These are phyloP conservation scores for Pteria penguin DNA, from an alignment of 2,888 invertebrate genomes.

Conservation along the genomic window DNA sequence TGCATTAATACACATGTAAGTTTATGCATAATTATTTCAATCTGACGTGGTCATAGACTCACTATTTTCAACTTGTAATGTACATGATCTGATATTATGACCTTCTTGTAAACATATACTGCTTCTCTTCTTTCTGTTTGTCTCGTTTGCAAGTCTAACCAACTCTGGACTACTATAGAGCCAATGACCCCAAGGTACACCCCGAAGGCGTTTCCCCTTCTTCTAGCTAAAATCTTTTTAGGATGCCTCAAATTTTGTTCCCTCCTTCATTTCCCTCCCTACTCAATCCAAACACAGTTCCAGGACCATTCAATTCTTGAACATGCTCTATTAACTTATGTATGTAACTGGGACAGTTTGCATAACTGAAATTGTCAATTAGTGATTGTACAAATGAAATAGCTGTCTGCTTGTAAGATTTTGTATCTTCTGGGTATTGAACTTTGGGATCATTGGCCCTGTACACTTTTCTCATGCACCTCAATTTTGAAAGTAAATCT, in stretches of 20 bases:
- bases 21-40: no score
- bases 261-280: constrained; percentile 13
- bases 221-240: constrained; percentile 2
- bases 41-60: no score
- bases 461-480: neutral
- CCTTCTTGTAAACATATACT: constrained; percentile 9
- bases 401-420: neutral
- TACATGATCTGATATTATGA: no score
- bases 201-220: neutral
- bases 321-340: no score
- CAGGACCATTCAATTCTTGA: constrained; percentile 5
- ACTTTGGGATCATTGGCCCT: neutral
- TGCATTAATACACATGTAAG: no score
- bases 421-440: neutral
- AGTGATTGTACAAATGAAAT: neutral
- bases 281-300: constrained; percentile 1
- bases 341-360: no score
- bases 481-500: neutral
- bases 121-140: constrained; percentile 4
- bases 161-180: neutral
- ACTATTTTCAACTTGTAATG: no score
- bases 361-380: neutral
- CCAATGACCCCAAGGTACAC: neutral
- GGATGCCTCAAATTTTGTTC: constrained; percentile 14
- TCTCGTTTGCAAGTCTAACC: neutral